Conservation (phyloP, 2,113 vertebrate genomes). For the Mustelus asterias region DNA sequence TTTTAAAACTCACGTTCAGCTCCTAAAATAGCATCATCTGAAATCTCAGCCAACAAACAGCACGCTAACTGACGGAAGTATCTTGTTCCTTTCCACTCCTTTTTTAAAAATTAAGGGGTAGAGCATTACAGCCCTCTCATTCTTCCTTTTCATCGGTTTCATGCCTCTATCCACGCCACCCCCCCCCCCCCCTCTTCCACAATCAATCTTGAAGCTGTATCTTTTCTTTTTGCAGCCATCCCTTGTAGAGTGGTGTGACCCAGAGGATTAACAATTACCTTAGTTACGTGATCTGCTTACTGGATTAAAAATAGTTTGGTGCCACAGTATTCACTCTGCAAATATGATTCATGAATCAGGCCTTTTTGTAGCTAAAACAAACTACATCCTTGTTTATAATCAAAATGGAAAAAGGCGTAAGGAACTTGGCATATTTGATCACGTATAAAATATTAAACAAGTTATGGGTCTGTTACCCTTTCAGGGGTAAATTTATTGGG, state of each 20-base stretch:
- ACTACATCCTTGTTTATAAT: background rate
- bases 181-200: background rate
- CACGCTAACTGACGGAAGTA: background rate
- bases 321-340: background rate
- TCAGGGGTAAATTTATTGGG: background rate
- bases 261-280: background rate
- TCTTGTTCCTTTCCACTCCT: background rate
- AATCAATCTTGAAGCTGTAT: background rate
- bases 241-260: background rate
- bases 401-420: background rate
- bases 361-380: background rate
- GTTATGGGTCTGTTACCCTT: background rate
- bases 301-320: background rate
- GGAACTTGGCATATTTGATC: background rate
- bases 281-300: background rate
- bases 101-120: background rate
- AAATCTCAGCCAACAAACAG: background rate
- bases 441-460: background rate
- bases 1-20: background rate
- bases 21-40: background rate
- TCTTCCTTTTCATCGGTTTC: background rate
- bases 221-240: background rate
- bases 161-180: too few relatives aligned
- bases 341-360: background rate
- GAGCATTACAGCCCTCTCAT: background rate